Base-by-base conservation (phyloP, 92 coral and sea anemone genomes). In the Nematostella vectensis region DNA sequence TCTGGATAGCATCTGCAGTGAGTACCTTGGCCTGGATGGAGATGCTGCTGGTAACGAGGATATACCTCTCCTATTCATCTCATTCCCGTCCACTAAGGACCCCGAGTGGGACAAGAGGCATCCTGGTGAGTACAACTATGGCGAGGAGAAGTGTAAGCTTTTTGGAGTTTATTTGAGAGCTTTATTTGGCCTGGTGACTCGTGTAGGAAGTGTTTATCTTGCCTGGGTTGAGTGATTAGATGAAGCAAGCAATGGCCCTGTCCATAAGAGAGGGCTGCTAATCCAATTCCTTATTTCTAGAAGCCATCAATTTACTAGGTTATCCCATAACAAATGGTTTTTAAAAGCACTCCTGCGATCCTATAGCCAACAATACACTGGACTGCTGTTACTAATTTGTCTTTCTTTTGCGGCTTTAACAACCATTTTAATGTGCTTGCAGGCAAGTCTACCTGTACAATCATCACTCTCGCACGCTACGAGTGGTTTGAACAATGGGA, bases 21-120 rank as follows among this genome's bases (percentile, higher is more conserved):
- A 79, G 13, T 85, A 47, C 73, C 51, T 71, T 2, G 21, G 74
- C 6, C 27, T 52, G 49, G 59, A 57, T 12, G 74, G 80, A 1
- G 80, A 72, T 25, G 66, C 64, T 3, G 95, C 86, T 11, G 96
- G 89, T 6, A 67, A 74, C n/a, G 27, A 74, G 31, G 96, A 89
- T 25, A 60, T 89, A 25, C 96, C 96, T 13, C 61, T 89, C 31
- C 55, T 89, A 48, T 89, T 89, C 33, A 72, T 89, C 26, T 89
- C 95, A 8, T 89, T 89, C 42, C 96, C 96, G 2, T 89, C 96
- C 27, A 85, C 96, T 25, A 89, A 89, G 52, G 96, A 89, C 56
- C 95, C 96, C n/a, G 94, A 82, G 38, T 89, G 96, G 95, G 83
- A 74, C 42, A 79, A 62, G 50, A 69, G 89, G 18, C 68, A 72